Evolutionary conservation across 2,113 vertebrate genomes (phyloP).

Genomic region (Neotragus pygmaeus): DNA sequence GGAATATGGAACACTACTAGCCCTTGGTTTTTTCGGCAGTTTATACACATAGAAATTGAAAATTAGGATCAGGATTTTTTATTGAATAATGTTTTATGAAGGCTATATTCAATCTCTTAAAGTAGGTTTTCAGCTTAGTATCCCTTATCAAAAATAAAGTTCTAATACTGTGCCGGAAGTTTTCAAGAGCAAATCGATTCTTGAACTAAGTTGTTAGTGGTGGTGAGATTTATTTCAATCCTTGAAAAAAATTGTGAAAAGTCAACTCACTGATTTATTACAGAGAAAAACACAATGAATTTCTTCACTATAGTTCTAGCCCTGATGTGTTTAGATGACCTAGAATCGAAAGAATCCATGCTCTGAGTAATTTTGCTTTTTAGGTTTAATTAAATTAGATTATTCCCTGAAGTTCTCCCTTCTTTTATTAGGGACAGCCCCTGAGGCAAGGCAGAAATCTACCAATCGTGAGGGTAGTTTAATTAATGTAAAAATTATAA

Average conservation of each 20-base stretch:
- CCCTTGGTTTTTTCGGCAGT: not conserved
- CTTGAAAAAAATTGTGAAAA: not conserved
- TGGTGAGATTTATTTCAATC: not conserved
- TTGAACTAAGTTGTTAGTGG: not conserved
- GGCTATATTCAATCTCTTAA: not conserved
- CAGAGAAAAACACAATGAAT: not conserved
- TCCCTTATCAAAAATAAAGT: not conserved
- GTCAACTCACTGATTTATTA: not conserved
- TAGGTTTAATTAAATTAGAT: conserved; percentile 45
- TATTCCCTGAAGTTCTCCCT: not conserved
- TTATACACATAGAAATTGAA: not conserved
- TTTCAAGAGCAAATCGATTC: not conserved
- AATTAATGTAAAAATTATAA: conserved; percentile 34
- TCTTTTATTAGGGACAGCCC: not conserved
- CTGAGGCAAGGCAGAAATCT: not conserved
- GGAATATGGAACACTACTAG: not conserved
- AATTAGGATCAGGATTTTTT: not conserved
- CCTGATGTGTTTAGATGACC: not conserved
- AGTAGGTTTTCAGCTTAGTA: not conserved
- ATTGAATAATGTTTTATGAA: not conserved
- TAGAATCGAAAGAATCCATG: not conserved
- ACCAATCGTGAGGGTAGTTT: not conserved
- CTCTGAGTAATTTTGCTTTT: not conserved
- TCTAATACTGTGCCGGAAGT: not conserved
- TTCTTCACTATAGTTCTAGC: not conserved